These are phyloP conservation scores for Babylonia areolata DNA, from an alignment of 1,140 invertebrate genomes.

Conservation along the genomic window DNA sequence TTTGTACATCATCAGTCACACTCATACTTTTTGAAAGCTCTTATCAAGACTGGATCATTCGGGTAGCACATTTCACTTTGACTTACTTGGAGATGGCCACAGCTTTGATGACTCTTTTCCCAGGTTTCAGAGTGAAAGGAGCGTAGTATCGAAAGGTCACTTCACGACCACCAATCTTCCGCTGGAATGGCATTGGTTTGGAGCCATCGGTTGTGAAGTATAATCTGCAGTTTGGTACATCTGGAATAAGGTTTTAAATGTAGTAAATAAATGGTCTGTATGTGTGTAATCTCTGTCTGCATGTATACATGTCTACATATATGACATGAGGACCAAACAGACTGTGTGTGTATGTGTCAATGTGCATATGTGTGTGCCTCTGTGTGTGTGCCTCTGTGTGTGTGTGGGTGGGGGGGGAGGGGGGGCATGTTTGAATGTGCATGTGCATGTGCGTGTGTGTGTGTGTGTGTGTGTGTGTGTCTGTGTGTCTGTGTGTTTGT, in stretches of 20 bases:
- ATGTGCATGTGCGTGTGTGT: too few species aligned
- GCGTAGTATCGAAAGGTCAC: slow-evolving; percentile 74
- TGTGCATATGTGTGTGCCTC: too few species aligned
- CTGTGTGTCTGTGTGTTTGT: too few species aligned
- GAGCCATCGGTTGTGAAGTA: slow-evolving; percentile 76
- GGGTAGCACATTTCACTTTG: too few species aligned
- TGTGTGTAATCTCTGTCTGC: too few species aligned
- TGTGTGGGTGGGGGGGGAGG: too few species aligned
- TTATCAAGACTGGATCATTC: too few species aligned
- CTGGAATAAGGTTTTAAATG: slow-evolving; percentile 55
- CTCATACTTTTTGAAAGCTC: background rate
- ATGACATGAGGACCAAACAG: too few species aligned
- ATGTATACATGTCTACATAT: background rate
- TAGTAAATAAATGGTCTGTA: background rate
- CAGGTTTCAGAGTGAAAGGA: slow-evolving; percentile 74
- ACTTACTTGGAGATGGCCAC: slow-evolving; percentile 71
- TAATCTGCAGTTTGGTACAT: slow-evolving; percentile 71
- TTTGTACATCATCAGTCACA: background rate
- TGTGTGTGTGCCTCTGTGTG: too few species aligned
- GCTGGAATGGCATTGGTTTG: slow-evolving; percentile 73
- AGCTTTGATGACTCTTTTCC: slow-evolving; percentile 73
- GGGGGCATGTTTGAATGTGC: too few species aligned
- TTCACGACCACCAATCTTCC: slow-evolving; percentile 70
- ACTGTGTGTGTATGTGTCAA: too few species aligned
- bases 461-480: too few species aligned